Evolutionary conservation across 2,888 invertebrate species (phyloP).

Genomic region (Sylvicola fuscatus): DNA sequence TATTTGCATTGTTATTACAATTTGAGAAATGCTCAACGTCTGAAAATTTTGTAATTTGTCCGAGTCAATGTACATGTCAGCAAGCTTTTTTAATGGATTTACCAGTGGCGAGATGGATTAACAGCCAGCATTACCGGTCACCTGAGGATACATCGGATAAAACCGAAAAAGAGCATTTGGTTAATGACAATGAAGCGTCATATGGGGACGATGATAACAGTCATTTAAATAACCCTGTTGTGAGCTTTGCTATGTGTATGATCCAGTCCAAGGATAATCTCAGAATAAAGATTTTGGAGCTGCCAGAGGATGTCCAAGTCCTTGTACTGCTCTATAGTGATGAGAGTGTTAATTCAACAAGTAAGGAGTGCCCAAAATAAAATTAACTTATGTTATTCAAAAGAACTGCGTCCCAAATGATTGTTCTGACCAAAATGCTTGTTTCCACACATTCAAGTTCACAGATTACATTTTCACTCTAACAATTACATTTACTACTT

Average conservation of each 20-base stretch:
- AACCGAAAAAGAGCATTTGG: slow-evolving; percentile 3
- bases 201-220: slow-evolving; percentile 24
- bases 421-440: too few species aligned
- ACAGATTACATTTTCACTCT: too few species aligned
- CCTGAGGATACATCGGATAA: slow-evolving; percentile 13
- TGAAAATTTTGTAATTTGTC: slow-evolving; percentile 20
- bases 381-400: too few species aligned
- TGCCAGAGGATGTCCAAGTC: slow-evolving; percentile 31
- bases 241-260: slow-evolving; percentile 32
- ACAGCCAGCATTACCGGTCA: slow-evolving; percentile 11
- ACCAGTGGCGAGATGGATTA: slow-evolving; percentile 31
- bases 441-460: too few species aligned
- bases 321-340: slow-evolving; percentile 34
- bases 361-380: too few species aligned
- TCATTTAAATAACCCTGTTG: slow-evolving; percentile 22
- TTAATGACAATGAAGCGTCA: slow-evolving; percentile 15
- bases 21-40: not conserved
- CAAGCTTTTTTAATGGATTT: slow-evolving; percentile 31
- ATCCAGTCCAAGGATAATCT: slow-evolving; percentile 27
- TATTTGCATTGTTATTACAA: slow-evolving; percentile 1
- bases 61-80: slow-evolving; percentile 31
- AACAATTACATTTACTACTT: too few species aligned
- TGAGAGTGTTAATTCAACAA: slow-evolving; percentile 18
- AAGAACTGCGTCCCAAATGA: too few species aligned
- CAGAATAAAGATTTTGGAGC: slow-evolving; percentile 19